A percentile compares a stretch with the other conserved stretches of the same genome.
Evolutionary conservation across 2,113 vertebrate genomes (phyloP).

Genomic region (Lathamus discolor): DNA sequence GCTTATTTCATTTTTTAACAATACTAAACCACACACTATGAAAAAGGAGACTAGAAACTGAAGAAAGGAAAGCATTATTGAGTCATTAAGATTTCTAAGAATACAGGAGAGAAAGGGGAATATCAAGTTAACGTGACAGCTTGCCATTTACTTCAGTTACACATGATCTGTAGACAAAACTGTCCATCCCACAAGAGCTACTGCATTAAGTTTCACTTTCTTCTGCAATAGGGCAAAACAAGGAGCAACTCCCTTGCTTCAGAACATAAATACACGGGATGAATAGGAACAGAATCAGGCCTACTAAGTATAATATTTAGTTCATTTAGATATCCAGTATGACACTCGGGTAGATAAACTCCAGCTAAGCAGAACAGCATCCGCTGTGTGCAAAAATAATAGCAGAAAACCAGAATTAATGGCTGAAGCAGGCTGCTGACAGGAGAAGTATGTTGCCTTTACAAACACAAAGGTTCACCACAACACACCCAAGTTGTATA

Average conservation of each 20-base stretch:
- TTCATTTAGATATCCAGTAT: conserved; percentile 15
- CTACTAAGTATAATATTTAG: not conserved
- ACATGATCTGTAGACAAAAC: not conserved
- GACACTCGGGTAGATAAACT: not conserved
- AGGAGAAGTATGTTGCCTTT: not conserved
- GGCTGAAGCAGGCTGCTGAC: not conserved
- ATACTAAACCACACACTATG: not conserved
- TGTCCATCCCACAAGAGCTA: not conserved
- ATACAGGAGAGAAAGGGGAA: not conserved
- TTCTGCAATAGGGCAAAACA: not conserved
- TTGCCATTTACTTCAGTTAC: not conserved
- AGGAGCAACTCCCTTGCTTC: not conserved
- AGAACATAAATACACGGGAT: not conserved
- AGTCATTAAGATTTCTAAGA: not conserved
- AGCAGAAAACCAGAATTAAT: not conserved
- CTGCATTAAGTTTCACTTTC: not conserved
- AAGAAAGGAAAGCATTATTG: not conserved
- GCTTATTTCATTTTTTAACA: not conserved
- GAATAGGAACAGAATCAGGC: not conserved
- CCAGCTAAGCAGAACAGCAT: not conserved
- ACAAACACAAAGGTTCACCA: not conserved
- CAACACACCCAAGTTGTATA: not conserved
- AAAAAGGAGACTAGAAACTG: not conserved
- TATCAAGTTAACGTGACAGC: not conserved
- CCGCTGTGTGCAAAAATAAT: not conserved